Evolutionary conservation across 1,140 invertebrate species (phyloP).

Genomic region (Drosophila elegans): DNA sequence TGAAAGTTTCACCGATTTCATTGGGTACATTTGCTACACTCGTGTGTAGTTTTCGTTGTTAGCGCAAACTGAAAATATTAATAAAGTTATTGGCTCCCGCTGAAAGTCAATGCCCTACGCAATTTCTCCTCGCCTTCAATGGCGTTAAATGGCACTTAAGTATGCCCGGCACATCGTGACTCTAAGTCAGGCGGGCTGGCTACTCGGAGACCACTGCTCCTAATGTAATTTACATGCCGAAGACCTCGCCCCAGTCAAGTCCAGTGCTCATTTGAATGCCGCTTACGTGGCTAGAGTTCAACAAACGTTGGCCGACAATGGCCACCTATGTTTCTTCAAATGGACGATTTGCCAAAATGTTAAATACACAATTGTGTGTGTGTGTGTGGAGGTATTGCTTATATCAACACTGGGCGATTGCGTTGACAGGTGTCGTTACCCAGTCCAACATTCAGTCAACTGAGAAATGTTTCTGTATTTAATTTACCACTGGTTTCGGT

Average conservation of each 20-base stretch:
- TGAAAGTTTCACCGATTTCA: conserved; percentile 56
- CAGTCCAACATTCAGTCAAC: conserved; percentile 29
- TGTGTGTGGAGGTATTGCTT: conserved; percentile 8
- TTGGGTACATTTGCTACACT: background rate
- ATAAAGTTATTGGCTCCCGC: conserved; percentile 54
- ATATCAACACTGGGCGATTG: conserved; percentile 23
- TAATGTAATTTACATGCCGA: conserved; percentile 78
- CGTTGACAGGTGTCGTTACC: conserved; percentile 64
- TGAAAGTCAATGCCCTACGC: conserved; percentile 74
- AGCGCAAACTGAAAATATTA: conserved; percentile 35
- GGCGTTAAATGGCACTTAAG: conserved; percentile 71
- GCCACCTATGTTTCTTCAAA: conserved; percentile 22
- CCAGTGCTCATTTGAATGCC: conserved; percentile 66
- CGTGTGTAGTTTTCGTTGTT: conserved; percentile 13
- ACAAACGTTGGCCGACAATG: conserved; percentile 48
- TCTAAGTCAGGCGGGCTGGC: conserved; percentile 9
- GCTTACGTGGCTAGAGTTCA: conserved; percentile 59
- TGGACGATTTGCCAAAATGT: conserved; percentile 64
- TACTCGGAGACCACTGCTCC: conserved; percentile 26
- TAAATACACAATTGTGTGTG: background rate
- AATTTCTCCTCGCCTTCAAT: conserved; percentile 69
- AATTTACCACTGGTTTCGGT: conserved; percentile 44
- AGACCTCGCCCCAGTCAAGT: conserved; percentile 71
- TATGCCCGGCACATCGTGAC: conserved; percentile 66
- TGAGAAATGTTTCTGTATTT: conserved; percentile 47